Evolutionary conservation across 2,888 invertebrate genomes (phyloP).

Genomic region (Galeruca laticollis): DNA sequence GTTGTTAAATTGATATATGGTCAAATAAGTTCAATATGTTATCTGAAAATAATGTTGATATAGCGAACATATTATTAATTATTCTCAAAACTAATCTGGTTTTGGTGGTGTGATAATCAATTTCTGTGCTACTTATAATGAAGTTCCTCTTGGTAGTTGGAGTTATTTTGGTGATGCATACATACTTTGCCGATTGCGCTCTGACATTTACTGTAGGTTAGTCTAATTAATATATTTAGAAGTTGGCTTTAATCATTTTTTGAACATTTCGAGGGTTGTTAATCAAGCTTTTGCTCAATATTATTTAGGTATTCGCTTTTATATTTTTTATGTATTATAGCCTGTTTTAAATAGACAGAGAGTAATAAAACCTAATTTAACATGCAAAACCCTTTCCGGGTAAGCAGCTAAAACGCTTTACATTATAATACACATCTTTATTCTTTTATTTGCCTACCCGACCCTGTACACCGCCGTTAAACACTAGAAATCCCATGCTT

Average conservation of each 20-base stretch:
- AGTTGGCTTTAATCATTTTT: not conserved
- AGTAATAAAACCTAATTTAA: too few species aligned
- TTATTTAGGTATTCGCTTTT: too few species aligned
- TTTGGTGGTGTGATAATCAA: not conserved
- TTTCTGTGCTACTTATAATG: not conserved
- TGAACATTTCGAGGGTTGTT: too few species aligned
- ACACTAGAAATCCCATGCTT: too few species aligned
- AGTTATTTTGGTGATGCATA: not conserved
- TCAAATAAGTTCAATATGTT: slow-evolving; percentile 13
- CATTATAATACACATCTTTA: too few species aligned
- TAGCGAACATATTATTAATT: not conserved
- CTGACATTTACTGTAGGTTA: not conserved
- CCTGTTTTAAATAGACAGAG: too few species aligned
- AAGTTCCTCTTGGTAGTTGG: not conserved
- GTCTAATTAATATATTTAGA: not conserved
- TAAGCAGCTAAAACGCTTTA: too few species aligned
- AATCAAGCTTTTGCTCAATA: too few species aligned
- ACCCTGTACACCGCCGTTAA: too few species aligned
- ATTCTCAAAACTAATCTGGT: slow-evolving; percentile 6
- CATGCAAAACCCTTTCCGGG: too few species aligned
- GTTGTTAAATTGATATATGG: not conserved
- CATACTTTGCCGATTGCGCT: not conserved
- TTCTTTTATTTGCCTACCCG: too few species aligned
- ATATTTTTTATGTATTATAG: too few species aligned
- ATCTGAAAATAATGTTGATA: slow-evolving; percentile 1